phyloP scores from a whole-genome alignment of 2,888 invertebrate species.

The Amaurobius ferox region DNA sequence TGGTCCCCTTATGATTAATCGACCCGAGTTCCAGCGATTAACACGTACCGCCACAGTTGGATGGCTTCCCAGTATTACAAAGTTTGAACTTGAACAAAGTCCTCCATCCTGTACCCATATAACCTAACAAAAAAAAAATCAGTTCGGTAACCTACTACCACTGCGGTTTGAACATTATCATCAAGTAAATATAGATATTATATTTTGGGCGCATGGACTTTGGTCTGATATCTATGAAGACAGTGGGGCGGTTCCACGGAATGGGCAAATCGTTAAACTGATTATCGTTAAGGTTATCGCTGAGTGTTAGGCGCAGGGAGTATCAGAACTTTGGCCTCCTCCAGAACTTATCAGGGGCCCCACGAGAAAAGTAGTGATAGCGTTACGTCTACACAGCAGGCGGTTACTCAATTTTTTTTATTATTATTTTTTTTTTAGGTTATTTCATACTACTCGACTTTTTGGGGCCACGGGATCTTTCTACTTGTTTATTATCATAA shows the following conservation, averaged over 20 bases:
- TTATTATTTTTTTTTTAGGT: neutral
- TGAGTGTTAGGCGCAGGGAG: slow-evolving; percentile 16
- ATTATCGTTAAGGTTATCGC: slow-evolving; percentile 48
- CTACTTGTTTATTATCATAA: too few species aligned
- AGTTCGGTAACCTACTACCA: neutral
- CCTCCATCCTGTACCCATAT: too few species aligned
- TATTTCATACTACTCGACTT: neutral
- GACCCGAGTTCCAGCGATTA: too few species aligned
- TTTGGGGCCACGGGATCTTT: too few species aligned
- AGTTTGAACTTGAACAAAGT: too few species aligned
- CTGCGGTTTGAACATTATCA: neutral
- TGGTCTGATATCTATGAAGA: neutral
- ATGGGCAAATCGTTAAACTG: slow-evolving; percentile 8
- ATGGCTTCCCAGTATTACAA: neutral
- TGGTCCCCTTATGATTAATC: too few species aligned
- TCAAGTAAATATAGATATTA: neutral
- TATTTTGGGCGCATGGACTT: slow-evolving; percentile 31
- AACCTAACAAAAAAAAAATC: neutral
- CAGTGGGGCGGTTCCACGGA: slow-evolving; percentile 33
- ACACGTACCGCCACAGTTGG: neutral
- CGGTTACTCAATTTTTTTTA: neutral
- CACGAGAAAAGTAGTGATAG: neutral
- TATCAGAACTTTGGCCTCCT: slow-evolving; percentile 37
- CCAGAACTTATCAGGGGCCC: slow-evolving; percentile 8
- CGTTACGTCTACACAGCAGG: neutral